Base-by-base conservation (phyloP, 2,888 invertebrate species). In the Synanthedon formicaeformis region DNA sequence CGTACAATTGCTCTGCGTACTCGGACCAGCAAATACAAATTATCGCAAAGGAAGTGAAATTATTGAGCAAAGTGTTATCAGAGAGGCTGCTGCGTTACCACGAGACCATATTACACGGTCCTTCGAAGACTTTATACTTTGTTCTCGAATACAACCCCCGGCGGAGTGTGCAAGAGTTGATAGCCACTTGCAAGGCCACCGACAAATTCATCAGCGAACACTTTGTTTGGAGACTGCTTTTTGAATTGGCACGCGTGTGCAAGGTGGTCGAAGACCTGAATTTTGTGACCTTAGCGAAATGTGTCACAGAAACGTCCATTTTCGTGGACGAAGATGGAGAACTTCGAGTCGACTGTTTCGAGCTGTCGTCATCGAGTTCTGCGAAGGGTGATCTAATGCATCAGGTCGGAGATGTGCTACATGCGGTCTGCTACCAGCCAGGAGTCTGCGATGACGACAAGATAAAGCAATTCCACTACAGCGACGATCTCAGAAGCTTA, bases 81-180 rank as follows among this genome's bases (percentile, higher is more conserved):
- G 75, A 73, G 57, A 73, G 65, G 63, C 69, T 85, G 56, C 68
- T 88, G 61, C 79, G 76, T 27, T 82, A 85, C 71, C 76, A 82
- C 69, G 83, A 86, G 62, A 83, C 83, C 53, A 84, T 88, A 62
- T 68, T 86, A 57, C 87, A 87, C 65, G 67, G 67, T n/a, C 81
- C 85, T 51, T 82, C 87, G 54, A 81, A 77, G 68, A 87, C 86
- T 54, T 66, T 88, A 63, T 88, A 87, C 71, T 75, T 87, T 63
- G 85, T 88, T 61, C 74, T 83, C 62, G 88, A 88, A 60, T 77
- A 81, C 65, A 77, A 67, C 61, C 68, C 77, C 57, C 80, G 85
- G 81, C 78, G 71, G 45, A 85, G 77, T 57, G 60, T 84, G 34
- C 75, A 73, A 51, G 81, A 85, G 59, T 63, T 86, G 58, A 59